Base-by-base conservation (phyloP, 1,140 invertebrate genomes). In the Dendroctonus ponderosae region DNA sequence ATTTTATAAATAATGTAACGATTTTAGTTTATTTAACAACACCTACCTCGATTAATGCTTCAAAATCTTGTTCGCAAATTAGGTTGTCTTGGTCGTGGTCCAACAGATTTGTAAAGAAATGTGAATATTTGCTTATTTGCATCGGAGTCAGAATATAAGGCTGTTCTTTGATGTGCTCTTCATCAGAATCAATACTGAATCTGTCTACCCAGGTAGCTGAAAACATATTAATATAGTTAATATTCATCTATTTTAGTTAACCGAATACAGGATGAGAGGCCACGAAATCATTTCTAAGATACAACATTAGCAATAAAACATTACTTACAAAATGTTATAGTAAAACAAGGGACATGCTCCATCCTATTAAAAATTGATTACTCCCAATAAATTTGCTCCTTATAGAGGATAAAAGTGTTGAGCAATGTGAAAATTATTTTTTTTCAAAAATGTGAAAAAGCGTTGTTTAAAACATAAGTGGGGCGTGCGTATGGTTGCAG, bases 71-170 rank as follows among this genome's bases (percentile, higher is more conserved):
- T 62, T 86, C 83, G 44, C 81, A 82, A 46, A 90, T 85, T 58
- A 88, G 81, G 76, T 88, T 86, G 77, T 89, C 87, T 37, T 82
- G 80, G 75, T 89, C 88, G 70, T 86, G 85, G 73, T 90, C 88
- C 44, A 89, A 79, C 2, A 89, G 80, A 70, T 85, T 82, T 0
- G 82, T 83, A 76, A 90, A 89, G 75, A 89, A 89, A 63, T 89
- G 82, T 0, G 83, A 82, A 75, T 89, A 81, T 75, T 90, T 90
- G 72, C 87, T 85, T 38, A 80, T 82, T 73, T 89, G 88, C 39
- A 86, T 82, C 8, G 81, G 77, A 56, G 86, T 84, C 37, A 89
- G 78, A 53, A 83, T 79, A 60, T 82, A 81, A 42, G 82, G 79
- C 61, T 80, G 79, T 40, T 81, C 72, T n/a, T 84, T 82, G 7